Evolutionary conservation across 2,888 invertebrate species (phyloP).

Genomic region (Morpho achilles): DNA sequence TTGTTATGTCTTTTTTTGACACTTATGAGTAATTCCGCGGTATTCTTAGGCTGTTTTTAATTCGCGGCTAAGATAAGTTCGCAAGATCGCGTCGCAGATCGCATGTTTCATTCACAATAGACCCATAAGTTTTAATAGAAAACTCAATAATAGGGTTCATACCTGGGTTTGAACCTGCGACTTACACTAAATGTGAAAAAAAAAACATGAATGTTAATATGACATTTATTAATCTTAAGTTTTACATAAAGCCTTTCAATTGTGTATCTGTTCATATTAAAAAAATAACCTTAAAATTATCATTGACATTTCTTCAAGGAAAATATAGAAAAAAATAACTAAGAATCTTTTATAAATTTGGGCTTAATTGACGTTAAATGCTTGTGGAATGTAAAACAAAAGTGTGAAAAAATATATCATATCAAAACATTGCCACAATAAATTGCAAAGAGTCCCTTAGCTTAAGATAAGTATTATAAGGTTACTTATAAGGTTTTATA

Average conservation of each 20-base stretch:
- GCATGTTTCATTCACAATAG: too few relatives aligned
- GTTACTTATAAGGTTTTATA: slow-evolving; percentile 1
- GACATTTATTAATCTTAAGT: slow-evolving; percentile 27
- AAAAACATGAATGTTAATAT: slow-evolving; percentile 17
- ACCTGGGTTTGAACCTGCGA: too few relatives aligned
- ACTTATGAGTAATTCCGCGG: too few relatives aligned
- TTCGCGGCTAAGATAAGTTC: too few relatives aligned
- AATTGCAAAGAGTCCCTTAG: slow-evolving; percentile 19
- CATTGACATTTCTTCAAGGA: not conserved
- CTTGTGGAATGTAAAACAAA: slow-evolving; percentile 29
- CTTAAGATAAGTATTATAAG: slow-evolving; percentile 4
- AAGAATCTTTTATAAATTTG: slow-evolving; percentile 19
- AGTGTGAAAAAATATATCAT: not conserved
- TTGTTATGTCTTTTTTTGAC: too few relatives aligned
- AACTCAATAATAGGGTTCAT: too few relatives aligned
- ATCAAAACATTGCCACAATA: slow-evolving; percentile 5
- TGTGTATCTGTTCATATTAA: slow-evolving; percentile 5
- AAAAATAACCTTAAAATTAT: too few relatives aligned
- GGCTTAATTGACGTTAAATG: slow-evolving; percentile 30
- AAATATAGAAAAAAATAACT: slow-evolving; percentile 6
- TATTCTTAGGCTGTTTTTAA: too few relatives aligned
- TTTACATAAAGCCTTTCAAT: slow-evolving; percentile 34
- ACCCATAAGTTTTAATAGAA: too few relatives aligned
- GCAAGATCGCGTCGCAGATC: too few relatives aligned
- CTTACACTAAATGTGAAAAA: slow-evolving; percentile 1